Percentiles rank a stretch among this genome's conserved stretches.
Conservation (phyloP, 2,888 invertebrate genomes). For the Ethmia dodecea region DNA sequence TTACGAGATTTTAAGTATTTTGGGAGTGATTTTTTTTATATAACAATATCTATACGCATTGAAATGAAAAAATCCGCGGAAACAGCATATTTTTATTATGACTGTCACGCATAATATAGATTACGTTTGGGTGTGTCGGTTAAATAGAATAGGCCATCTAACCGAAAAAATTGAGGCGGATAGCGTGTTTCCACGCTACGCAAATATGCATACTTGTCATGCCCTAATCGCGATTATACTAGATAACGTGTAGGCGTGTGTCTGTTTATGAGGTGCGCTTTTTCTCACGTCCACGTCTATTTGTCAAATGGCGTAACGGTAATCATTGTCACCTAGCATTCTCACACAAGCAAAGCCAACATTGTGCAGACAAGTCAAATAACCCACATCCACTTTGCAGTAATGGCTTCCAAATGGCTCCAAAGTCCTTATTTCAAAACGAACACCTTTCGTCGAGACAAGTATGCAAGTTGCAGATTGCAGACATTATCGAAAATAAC, state of each 20-base stretch:
- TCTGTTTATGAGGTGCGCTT: background rate
- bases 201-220: conserved; percentile 25
- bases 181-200: conserved; percentile 39
- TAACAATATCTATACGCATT: too few species aligned
- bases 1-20: too few species aligned
- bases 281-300: too few species aligned
- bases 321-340: too few species aligned
- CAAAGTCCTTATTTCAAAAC: conserved; percentile 13
- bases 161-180: conserved; percentile 7
- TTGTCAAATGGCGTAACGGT: too few species aligned
- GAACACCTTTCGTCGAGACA: conserved; percentile 11
- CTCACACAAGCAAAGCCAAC: too few species aligned
- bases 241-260: conserved; percentile 1
- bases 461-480: conserved; percentile 17
- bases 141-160: background rate
- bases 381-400: too few species aligned
- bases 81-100: too few species aligned
- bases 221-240: conserved; percentile 3
- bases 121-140: conserved; percentile 2
- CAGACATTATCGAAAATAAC: conserved; percentile 28
- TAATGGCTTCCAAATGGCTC: too few species aligned
- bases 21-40: too few species aligned
- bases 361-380: too few species aligned
- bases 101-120: background rate
- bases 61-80: too few species aligned